Evolutionary conservation across 2,888 invertebrate genomes (phyloP), one percentile per base, ranked within the genome.

Genomic region (Criorhina ranunculi): DNA sequence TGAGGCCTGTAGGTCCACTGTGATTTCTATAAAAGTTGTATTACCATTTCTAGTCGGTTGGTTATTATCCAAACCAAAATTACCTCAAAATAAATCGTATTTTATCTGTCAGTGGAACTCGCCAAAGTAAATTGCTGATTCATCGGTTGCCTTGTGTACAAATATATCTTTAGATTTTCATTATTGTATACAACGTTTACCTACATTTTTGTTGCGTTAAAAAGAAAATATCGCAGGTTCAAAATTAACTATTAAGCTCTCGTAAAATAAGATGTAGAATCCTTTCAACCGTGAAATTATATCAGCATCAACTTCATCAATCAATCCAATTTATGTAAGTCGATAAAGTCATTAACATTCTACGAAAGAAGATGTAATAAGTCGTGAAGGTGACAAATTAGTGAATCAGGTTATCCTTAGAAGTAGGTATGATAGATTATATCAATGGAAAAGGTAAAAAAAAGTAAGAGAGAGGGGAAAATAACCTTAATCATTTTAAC

Each of bases 301-400:
- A 51, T 51, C 24, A 29, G 29, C 51, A 51, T 51, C n/a, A 51
- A 29, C 29, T 31, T 29, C 51, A 51, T 51, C 51, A 51, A 29
- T 31, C 51, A 51, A 51, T 29, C 24, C 4, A 24, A 24, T 51
- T 31, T 2, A 5, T 11, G n/a, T 5, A 29, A 29, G 24, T 31
- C 51, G 51, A 31, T 24, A 12, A 51, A 51, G 29, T 51, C 7
- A 9, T 19, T 51, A 29, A 51, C 51, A 29, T 9, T 29, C 51
- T 51, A n/a, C 19, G 29, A 5, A 31, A 51, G 4, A 29, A 29
- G 24, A 29, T 51, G 19, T 31, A 51, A 51, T 31, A 29, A 29
- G 29, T 31, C 29, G 51, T 31, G 51, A 19, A 49, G 29, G 24
- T 51, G 29, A 19, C 12, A 31, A 51, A 12, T 51, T 51, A 51